Evolutionary conservation across 2,797 vertebrate species (phyloP).

Genomic region (Sebastes baramenuke): DNA sequence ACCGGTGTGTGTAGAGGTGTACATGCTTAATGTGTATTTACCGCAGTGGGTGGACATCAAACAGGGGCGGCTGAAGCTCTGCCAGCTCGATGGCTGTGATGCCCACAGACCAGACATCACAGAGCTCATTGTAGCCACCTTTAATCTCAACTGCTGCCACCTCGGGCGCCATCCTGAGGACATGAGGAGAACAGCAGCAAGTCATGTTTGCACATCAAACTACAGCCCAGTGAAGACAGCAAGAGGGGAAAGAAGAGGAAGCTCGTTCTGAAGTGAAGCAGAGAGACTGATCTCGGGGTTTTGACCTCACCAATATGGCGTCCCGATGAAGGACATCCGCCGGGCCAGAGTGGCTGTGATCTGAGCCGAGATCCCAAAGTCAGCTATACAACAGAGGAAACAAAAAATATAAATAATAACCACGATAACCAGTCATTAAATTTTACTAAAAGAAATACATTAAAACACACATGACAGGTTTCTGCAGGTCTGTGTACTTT

Average conservation of each 20-base stretch:
- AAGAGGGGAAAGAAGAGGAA: background rate
- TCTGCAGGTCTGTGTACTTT: no score
- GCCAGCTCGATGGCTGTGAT: conserved; percentile 93
- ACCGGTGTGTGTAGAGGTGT: background rate
- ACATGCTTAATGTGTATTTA: conserved; percentile 47
- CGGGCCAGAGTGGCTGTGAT: conserved; percentile 91
- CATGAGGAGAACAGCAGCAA: background rate
- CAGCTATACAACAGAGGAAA: conserved; percentile 77
- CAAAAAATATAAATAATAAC: background rate
- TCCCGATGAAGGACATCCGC: conserved; percentile 93
- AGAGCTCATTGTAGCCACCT: conserved; percentile 91
- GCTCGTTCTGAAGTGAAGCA: background rate
- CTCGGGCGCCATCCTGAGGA: conserved; percentile 92
- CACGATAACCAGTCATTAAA: background rate
- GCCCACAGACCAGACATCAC: conserved; percentile 94
- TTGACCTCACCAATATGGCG: conserved; percentile 89
- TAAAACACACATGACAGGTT: no score
- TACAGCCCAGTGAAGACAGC: background rate
- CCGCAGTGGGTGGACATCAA: conserved; percentile 91
- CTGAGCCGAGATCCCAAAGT: conserved; percentile 94
- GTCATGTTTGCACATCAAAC: background rate
- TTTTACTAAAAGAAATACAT: background rate
- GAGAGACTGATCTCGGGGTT: background rate
- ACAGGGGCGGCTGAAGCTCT: conserved; percentile 89
- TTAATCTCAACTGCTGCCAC: conserved; percentile 93